Evolutionary conservation across 2,797 vertebrate genomes (phyloP).

Genomic region (Anas bahamensis): DNA sequence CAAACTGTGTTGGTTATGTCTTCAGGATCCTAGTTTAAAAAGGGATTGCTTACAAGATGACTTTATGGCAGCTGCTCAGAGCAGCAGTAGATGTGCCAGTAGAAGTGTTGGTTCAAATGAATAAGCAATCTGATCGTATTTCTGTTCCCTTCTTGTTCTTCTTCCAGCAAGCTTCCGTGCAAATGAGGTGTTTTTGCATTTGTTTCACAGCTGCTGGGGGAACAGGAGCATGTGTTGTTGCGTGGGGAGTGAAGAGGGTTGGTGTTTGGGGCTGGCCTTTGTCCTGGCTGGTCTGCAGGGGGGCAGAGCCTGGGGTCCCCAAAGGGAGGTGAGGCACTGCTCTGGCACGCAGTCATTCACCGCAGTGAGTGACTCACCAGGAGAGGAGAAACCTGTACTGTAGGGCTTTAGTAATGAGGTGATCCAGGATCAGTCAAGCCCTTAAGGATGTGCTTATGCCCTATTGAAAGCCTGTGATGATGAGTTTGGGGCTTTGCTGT

Average conservation of each 20-base stretch:
- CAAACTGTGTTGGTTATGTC: neutral
- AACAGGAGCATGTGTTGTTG: neutral
- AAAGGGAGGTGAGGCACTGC: neutral
- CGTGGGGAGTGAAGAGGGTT: neutral
- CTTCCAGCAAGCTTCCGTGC: neutral
- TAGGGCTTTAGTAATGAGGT: neutral
- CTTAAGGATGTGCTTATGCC: conserved; percentile 3
- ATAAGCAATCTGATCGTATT: neutral
- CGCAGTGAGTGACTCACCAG: neutral
- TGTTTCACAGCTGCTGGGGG: neutral
- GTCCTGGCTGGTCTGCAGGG: neutral
- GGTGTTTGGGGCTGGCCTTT: neutral
- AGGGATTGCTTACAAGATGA: neutral
- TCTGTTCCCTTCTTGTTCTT: neutral
- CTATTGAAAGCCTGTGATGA: conserved; percentile 20
- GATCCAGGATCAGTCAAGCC: neutral
- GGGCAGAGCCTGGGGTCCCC: neutral
- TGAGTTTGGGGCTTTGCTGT: neutral
- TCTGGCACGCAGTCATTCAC: neutral
- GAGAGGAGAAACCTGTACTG: neutral
- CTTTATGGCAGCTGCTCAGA: neutral
- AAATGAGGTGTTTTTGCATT: neutral
- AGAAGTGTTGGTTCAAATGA: neutral
- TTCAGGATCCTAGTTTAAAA: neutral
- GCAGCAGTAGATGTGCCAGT: neutral